phyloP scores from a whole-genome alignment of 2,888 invertebrate species.

The Monoplex corrugatus region DNA sequence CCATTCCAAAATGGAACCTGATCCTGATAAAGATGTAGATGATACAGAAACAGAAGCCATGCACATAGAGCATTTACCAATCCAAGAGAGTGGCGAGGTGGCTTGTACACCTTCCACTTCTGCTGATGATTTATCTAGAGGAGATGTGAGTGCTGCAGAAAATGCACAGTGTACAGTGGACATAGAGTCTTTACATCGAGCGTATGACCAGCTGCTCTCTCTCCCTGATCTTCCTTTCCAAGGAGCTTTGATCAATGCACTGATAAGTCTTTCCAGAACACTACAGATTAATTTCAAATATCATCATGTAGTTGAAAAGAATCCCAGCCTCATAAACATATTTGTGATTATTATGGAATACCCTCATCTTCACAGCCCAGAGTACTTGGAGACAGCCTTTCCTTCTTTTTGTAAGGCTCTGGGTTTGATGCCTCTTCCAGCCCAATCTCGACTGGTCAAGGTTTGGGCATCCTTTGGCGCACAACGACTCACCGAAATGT shows the following conservation, averaged over 20 bases:
- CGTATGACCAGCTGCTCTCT: slow-evolving; percentile 85
- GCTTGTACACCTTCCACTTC: not conserved
- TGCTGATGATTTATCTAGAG: not conserved
- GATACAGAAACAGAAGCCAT: slow-evolving; percentile 70
- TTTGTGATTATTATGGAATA: slow-evolving; percentile 91
- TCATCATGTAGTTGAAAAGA: slow-evolving; percentile 81
- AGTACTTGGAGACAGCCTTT: slow-evolving; percentile 91
- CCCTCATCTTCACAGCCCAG: slow-evolving; percentile 85
- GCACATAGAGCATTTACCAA: slow-evolving; percentile 61
- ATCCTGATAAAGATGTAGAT: slow-evolving; percentile 94
- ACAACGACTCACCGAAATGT: slow-evolving; percentile 68
- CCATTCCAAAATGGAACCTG: slow-evolving; percentile 82
- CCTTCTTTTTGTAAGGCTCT: slow-evolving; percentile 88
- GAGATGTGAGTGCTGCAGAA: not conserved
- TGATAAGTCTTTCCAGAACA: slow-evolving; percentile 88
- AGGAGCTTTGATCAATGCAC: slow-evolving; percentile 88
- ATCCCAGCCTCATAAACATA: slow-evolving; percentile 84
- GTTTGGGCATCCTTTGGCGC: slow-evolving; percentile 87
- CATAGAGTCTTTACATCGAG: slow-evolving; percentile 86
- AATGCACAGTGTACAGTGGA: slow-evolving; percentile 73
- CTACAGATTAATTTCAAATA: slow-evolving; percentile 88
- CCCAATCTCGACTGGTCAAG: slow-evolving; percentile 90
- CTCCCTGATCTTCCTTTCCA: slow-evolving; percentile 83
- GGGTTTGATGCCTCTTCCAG: slow-evolving; percentile 87
- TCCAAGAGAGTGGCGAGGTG: slow-evolving; percentile 16